Conservation (phyloP, 2,888 invertebrate species). For the Amorpha juglandis region DNA sequence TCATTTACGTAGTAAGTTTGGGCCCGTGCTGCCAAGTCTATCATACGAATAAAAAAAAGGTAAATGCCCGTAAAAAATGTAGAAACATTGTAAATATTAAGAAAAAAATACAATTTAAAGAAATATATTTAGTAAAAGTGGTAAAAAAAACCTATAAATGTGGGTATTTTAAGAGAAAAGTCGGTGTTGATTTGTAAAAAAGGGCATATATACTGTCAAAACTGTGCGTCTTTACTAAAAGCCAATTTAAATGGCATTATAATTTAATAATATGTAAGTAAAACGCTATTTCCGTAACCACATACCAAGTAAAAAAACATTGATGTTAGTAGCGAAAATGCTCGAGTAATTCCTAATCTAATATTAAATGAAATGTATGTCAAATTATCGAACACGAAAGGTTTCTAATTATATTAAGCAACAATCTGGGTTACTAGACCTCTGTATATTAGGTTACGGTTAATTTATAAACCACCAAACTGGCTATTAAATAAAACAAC, state of each 20-base stretch:
- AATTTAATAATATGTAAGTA: neutral
- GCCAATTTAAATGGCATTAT: neutral
- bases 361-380: neutral
- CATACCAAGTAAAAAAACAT: neutral
- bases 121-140: too few relatives aligned
- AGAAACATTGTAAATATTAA: too few relatives aligned
- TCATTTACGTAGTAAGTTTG: too few relatives aligned
- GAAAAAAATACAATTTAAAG: too few relatives aligned
- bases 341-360: neutral
- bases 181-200: too few relatives aligned
- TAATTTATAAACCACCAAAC: neutral
- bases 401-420: constrained; percentile 6
- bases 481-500: neutral
- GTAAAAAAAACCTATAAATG: too few relatives aligned
- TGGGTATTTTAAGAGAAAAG: too few relatives aligned
- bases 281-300: neutral
- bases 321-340: neutral
- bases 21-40: too few relatives aligned
- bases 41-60: too few relatives aligned
- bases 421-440: constrained; percentile 5
- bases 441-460: constrained; percentile 10
- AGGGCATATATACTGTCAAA: too few relatives aligned
- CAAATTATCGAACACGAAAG: constrained; percentile 16
- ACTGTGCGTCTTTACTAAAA: too few relatives aligned
- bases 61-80: too few relatives aligned